A percentile compares a stretch with the other conserved stretches of the same genome.
phyloP scores from a whole-genome alignment of 2,797 vertebrate genomes.

The Spinibarbus caldwelli region DNA sequence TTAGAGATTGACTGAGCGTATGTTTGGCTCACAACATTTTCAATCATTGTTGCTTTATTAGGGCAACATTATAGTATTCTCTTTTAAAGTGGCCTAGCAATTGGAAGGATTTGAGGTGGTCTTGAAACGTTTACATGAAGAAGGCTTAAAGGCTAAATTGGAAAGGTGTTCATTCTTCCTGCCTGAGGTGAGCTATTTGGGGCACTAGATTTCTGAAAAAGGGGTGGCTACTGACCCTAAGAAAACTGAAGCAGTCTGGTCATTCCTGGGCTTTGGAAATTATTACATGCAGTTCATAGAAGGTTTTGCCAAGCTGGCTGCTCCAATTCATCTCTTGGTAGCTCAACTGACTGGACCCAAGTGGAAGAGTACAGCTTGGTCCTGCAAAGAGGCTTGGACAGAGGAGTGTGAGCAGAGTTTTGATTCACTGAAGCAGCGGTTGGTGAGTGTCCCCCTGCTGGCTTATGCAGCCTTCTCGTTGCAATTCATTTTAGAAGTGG shows the following conservation, averaged over 20 bases:
- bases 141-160: not conserved
- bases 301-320: constrained; percentile 17
- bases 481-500: not conserved
- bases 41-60: constrained; percentile 15
- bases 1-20: constrained; percentile 1
- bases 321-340: constrained; percentile 1
- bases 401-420: not conserved
- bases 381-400: not conserved
- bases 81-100: not conserved
- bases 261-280: not conserved
- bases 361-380: not conserved
- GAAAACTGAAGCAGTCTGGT: constrained; percentile 1
- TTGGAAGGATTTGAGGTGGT: not conserved
- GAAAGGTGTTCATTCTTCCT: not conserved
- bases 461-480: not conserved
- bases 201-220: not conserved
- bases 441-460: not conserved
- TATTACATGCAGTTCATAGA: constrained; percentile 28
- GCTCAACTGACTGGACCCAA: not conserved
- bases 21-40: not conserved
- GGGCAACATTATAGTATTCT: not conserved
- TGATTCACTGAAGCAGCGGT: not conserved
- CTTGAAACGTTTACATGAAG: not conserved
- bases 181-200: not conserved
- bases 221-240: not conserved